Base-by-base conservation (phyloP, 1,140 invertebrate genomes). In the Adelges cooleyi region DNA sequence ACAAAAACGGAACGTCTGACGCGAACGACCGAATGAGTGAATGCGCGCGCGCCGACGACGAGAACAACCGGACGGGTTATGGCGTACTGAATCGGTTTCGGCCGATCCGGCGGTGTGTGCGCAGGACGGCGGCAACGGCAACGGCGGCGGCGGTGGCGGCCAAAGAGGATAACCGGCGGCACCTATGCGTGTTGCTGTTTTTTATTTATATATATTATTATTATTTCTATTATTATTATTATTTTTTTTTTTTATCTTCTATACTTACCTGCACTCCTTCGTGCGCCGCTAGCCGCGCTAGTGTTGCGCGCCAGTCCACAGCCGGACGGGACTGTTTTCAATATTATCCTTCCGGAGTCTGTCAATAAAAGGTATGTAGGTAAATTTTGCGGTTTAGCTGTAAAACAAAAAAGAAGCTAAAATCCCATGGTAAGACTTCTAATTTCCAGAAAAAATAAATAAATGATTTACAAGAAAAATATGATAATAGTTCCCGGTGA, bases 21-120 rank as follows among this genome's bases (percentile, higher is more conserved):
- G 23, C 20, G 53, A 1, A 9, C 18, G 53, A 10, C 15, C 0
- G 6, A 20, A 38, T 59, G 40, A n/a, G 40, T 44, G 42, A 23
- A 17, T 27, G 42, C 56, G 42, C n/a, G 11, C 17, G 56, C 42
- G 2, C 56, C 23, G 25, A 33, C 42, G 1, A 46, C 56, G 17
- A 48, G 42, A 33, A 62, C 56, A 18, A 18, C 25, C 56, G 56
- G 27, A 48, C 56, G 56, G 27, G 56, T 62, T 62, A 62, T 48
- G 56, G 42, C 56, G 56, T 62, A 62, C 56, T 62, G 56, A 62
- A 62, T 62, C 56, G 56, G 56, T 62, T 62, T 62, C 56, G 40
- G 40, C 42, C 56, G 27, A 11, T 0, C 29, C 29, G 29, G 40
- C 54, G 22, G 36, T 22, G 54, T 44, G 54, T 59, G 56, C 56